These are phyloP conservation scores for Drosophila sordidapex DNA, from an alignment of 2,888 invertebrate species.

Conservation along the genomic window DNA sequence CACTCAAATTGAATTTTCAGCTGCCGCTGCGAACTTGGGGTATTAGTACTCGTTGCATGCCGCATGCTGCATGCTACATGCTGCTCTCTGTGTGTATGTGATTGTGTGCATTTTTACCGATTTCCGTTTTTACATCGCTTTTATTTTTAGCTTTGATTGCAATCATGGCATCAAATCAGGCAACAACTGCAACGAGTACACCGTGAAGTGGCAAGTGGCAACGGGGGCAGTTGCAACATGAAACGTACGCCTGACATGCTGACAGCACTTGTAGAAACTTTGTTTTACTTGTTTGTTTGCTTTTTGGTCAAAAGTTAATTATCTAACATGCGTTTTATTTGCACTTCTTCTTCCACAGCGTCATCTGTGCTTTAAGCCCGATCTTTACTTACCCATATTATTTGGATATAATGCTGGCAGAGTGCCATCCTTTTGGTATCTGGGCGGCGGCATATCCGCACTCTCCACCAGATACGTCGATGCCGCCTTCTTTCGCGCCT, in stretches of 20 bases:
- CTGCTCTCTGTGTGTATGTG: neutral
- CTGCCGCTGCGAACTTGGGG: constrained; percentile 34
- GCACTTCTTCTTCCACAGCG: constrained; percentile 14
- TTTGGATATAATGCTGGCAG: constrained; percentile 88
- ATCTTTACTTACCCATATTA: constrained; percentile 86
- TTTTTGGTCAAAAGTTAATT: constrained; percentile 75
- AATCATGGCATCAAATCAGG: constrained; percentile 79
- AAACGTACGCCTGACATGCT: constrained; percentile 55
- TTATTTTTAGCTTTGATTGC: constrained; percentile 74
- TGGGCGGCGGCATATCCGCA: constrained; percentile 86
- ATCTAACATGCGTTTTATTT: constrained; percentile 73
- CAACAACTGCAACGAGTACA: constrained; percentile 54
- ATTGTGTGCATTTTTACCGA: constrained; percentile 48
- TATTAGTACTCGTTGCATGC: constrained; percentile 21
- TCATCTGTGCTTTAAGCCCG: neutral
- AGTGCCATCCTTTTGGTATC: constrained; percentile 87
- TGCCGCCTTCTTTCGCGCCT: constrained; percentile 86
- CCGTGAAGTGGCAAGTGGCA: neutral
- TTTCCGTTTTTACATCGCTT: constrained; percentile 63
- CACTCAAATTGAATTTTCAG: constrained; percentile 78
- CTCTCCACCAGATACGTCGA: constrained; percentile 87
- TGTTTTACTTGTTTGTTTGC: constrained; percentile 52
- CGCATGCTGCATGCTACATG: neutral
- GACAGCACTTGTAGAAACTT: constrained; percentile 47
- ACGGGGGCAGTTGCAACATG: constrained; percentile 5